phyloP scores from a whole-genome alignment of 2,888 invertebrate species.

The Hypomecis punctinalis region DNA sequence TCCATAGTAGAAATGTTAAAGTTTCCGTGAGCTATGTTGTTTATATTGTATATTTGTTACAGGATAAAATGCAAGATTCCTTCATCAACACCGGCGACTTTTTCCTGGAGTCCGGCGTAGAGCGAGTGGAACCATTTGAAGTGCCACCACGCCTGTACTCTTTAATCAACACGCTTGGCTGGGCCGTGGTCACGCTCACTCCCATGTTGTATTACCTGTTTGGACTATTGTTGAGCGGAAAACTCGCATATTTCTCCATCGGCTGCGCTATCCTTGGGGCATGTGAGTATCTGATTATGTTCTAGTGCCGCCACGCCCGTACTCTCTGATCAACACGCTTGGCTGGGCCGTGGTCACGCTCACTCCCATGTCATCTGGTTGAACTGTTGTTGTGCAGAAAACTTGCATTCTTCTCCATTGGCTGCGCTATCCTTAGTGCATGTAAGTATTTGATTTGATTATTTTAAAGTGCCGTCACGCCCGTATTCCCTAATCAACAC shows the following conservation, averaged over 20 bases:
- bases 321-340: conserved; percentile 53
- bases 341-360: too few relatives aligned
- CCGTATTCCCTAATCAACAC: conserved; percentile 87
- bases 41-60: conserved; percentile 46
- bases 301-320: conserved; percentile 84
- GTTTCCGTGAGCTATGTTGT: too few relatives aligned
- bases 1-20: too few relatives aligned
- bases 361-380: too few relatives aligned
- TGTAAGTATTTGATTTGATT: too few relatives aligned
- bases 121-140: conserved; percentile 85
- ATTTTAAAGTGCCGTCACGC: conserved; percentile 81
- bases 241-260: conserved; percentile 88
- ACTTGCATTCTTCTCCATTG: too few relatives aligned
- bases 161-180: conserved; percentile 88
- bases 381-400: too few relatives aligned
- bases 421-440: too few relatives aligned
- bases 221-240: conserved; percentile 89
- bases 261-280: conserved; percentile 88
- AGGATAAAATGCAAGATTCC: conserved; percentile 91
- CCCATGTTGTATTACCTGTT: conserved; percentile 90
- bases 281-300: conserved; percentile 88
- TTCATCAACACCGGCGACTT: conserved; percentile 91
- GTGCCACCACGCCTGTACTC: conserved; percentile 87
- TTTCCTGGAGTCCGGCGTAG: conserved; percentile 90
- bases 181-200: conserved; percentile 88